A percentile compares a stretch with the other conserved stretches of the same genome.
These are phyloP conservation scores for Parauchenoglanis punctatus DNA, from an alignment of 2,797 vertebrate species.

Conservation along the genomic window DNA sequence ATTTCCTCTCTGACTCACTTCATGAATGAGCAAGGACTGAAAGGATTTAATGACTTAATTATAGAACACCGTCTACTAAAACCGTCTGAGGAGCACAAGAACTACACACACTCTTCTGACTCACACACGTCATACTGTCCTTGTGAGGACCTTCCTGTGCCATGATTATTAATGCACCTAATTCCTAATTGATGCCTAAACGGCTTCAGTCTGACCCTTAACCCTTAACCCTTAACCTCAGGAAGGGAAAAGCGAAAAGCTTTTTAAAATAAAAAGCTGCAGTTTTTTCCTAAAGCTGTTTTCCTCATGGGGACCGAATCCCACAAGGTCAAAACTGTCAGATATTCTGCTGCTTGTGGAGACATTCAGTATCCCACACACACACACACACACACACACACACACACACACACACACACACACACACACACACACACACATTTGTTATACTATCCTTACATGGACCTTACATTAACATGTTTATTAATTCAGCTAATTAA, in stretches of 20 bases:
- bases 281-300: too few species aligned
- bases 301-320: too few species aligned
- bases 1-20: constrained; percentile 1
- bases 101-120: too few species aligned
- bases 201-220: neutral
- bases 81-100: neutral
- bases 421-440: neutral
- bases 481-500: neutral
- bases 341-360: too few species aligned
- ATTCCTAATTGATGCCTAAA: neutral
- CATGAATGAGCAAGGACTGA: neutral
- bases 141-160: neutral
- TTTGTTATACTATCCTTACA: neutral
- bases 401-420: neutral
- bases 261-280: too few species aligned
- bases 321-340: too few species aligned
- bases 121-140: neutral
- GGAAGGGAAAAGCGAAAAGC: too few species aligned
- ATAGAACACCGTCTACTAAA: neutral
- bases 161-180: neutral
- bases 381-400: neutral
- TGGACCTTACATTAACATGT: neutral
- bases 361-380: too few species aligned
- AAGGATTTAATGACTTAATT: constrained; percentile 10
- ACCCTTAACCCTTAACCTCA: too few species aligned